Conservation (phyloP, 1,140 invertebrate species). For the Ostrea edulis region DNA sequence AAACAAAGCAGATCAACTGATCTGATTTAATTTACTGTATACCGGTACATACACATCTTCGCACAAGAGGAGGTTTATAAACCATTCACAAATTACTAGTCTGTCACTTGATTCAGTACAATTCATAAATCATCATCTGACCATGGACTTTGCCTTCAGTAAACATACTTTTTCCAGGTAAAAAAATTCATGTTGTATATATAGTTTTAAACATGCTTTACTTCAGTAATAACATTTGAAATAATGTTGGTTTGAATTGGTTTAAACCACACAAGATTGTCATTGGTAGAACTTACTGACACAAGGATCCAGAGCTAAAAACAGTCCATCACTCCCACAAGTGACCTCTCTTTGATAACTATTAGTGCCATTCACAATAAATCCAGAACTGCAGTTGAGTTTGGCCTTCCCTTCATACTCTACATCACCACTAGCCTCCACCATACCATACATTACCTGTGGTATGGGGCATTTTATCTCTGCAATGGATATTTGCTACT, state of each 20-base stretch:
- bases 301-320: conserved; percentile 37
- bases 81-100: too few relatives aligned
- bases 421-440: neutral
- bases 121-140: too few relatives aligned
- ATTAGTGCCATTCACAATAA: conserved; percentile 37
- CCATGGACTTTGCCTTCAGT: too few relatives aligned
- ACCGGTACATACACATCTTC: too few relatives aligned
- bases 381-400: conserved; percentile 51
- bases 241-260: neutral
- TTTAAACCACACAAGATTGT: neutral
- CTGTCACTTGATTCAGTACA: too few relatives aligned
- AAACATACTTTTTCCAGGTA: too few relatives aligned
- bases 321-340: conserved; percentile 50
- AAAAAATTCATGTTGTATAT: too few relatives aligned
- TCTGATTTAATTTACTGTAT: too few relatives aligned
- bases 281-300: conserved; percentile 39
- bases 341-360: neutral
- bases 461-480: conserved; percentile 48
- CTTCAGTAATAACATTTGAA: too few relatives aligned
- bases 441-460: conserved; percentile 40
- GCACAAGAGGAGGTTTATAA: too few relatives aligned
- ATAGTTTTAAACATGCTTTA: too few relatives aligned
- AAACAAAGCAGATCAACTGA: too few relatives aligned
- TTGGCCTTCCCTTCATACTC: conserved; percentile 2
- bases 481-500: conserved; percentile 36